Evolutionary conservation across 2,888 invertebrate genomes (phyloP).

Genomic region (Cephus pygmeus): DNA sequence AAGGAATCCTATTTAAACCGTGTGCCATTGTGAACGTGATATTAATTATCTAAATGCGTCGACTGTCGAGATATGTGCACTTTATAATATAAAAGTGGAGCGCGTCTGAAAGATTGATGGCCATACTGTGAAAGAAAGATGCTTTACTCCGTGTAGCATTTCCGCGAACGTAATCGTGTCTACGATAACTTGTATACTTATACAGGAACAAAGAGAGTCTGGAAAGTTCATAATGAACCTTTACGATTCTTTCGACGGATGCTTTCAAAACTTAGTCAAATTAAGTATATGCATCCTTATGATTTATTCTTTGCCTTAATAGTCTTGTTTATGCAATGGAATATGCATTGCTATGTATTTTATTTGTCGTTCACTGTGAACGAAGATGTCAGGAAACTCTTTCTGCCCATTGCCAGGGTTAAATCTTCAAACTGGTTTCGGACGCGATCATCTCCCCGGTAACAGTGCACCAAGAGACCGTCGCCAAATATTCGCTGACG

Average conservation of each 20-base stretch:
- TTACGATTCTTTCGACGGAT: neutral
- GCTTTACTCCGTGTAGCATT: conserved; percentile 13
- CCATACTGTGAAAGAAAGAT: neutral
- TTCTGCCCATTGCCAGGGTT: neutral
- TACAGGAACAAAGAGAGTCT: neutral
- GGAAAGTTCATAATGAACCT: neutral
- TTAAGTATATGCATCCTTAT: neutral
- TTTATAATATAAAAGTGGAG: neutral
- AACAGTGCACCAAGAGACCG: neutral
- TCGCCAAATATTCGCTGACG: conserved; percentile 29
- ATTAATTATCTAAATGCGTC: neutral
- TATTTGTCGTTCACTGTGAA: neutral
- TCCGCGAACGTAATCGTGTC: conserved; percentile 24
- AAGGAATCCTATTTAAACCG: neutral
- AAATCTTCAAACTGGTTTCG: neutral
- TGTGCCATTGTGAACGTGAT: neutral
- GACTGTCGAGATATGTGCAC: neutral
- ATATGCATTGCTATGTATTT: neutral
- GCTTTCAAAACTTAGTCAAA: neutral
- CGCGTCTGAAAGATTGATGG: neutral
- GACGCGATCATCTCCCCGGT: neutral
- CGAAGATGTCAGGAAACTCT: neutral
- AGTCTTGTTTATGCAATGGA: neutral
- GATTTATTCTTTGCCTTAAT: neutral
- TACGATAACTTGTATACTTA: neutral